Evolutionary conservation across 2,888 invertebrate genomes (phyloP).

Genomic region (Meliscaeva auricollis): DNA sequence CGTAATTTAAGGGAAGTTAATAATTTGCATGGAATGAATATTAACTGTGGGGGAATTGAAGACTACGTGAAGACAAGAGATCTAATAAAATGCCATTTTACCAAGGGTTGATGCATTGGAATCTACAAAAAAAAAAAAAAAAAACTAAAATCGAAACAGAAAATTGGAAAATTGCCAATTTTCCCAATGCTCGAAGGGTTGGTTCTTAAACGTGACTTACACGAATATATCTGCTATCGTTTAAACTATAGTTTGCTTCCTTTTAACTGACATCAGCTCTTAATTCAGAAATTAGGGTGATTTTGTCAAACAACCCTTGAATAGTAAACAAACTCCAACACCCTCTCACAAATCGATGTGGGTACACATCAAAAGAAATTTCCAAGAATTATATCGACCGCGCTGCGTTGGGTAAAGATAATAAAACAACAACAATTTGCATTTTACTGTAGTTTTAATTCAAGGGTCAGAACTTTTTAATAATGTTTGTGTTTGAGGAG

Average conservation of each 20-base stretch:
- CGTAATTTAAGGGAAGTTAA: slow-evolving; percentile 26
- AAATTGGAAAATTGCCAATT: slow-evolving; percentile 65
- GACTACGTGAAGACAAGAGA: background rate
- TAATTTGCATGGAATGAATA: slow-evolving; percentile 57
- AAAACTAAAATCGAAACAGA: slow-evolving; percentile 48
- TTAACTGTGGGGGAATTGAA: slow-evolving; percentile 45
- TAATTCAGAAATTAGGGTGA: slow-evolving; percentile 69
- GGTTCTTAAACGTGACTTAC: slow-evolving; percentile 25
- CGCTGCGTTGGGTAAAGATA: background rate
- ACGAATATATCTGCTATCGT: slow-evolving; percentile 62
- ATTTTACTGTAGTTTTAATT: slow-evolving; percentile 53
- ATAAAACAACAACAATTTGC: slow-evolving; percentile 50
- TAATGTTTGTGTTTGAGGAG: background rate
- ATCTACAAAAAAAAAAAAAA: background rate
- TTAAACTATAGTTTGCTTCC: slow-evolving; percentile 26
- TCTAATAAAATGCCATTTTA: slow-evolving; percentile 44
- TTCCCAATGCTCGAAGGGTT: slow-evolving; percentile 30
- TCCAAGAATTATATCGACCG: slow-evolving; percentile 49
- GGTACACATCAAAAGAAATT: slow-evolving; percentile 22
- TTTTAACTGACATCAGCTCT: slow-evolving; percentile 62
- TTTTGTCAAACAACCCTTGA: slow-evolving; percentile 57
- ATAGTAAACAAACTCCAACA: slow-evolving; percentile 11
- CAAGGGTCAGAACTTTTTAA: slow-evolving; percentile 53
- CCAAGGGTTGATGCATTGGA: slow-evolving; percentile 49
- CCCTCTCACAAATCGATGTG: background rate